Percentiles rank a stretch among this genome's conserved stretches.
phyloP scores from a whole-genome alignment of 1,140 invertebrate species.

The Chlorops oryzae region DNA sequence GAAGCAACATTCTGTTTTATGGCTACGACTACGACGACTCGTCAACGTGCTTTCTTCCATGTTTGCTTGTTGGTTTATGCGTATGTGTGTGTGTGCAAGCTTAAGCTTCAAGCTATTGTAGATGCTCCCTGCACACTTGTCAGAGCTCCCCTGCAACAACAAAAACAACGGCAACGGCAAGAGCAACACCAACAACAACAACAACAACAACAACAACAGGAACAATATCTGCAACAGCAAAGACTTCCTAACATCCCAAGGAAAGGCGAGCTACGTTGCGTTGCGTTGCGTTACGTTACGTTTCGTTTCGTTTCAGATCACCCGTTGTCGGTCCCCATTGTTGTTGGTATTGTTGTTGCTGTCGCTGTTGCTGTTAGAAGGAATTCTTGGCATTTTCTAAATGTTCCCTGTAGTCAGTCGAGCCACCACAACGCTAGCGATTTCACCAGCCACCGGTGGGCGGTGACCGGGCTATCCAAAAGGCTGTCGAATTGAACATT shows the following conservation, averaged over 20 bases:
- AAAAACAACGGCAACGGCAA: background rate
- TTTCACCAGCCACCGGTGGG: too few relatives aligned
- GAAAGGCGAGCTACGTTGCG: too few relatives aligned
- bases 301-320: background rate
- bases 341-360: background rate
- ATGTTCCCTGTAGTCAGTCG: too few relatives aligned
- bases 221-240: background rate
- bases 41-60: slow-evolving; percentile 1
- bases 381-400: too few relatives aligned
- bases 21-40: slow-evolving; percentile 2
- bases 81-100: slow-evolving; percentile 37
- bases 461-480: too few relatives aligned
- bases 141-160: too few relatives aligned
- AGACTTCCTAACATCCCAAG: too few relatives aligned
- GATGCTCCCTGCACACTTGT: too few relatives aligned
- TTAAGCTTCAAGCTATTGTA: slow-evolving; percentile 47
- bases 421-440: too few relatives aligned
- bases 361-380: background rate
- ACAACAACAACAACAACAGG: background rate
- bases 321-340: background rate
- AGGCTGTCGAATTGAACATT: too few relatives aligned
- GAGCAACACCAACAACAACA: background rate
- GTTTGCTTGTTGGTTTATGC: slow-evolving; percentile 17
- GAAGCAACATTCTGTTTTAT: slow-evolving; percentile 7
- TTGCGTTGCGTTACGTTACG: too few relatives aligned